Evolutionary conservation across 2,797 vertebrate species (phyloP), one percentile per base, ranked within the genome.

Genomic region (Pipistrellus pipistrellus): DNA sequence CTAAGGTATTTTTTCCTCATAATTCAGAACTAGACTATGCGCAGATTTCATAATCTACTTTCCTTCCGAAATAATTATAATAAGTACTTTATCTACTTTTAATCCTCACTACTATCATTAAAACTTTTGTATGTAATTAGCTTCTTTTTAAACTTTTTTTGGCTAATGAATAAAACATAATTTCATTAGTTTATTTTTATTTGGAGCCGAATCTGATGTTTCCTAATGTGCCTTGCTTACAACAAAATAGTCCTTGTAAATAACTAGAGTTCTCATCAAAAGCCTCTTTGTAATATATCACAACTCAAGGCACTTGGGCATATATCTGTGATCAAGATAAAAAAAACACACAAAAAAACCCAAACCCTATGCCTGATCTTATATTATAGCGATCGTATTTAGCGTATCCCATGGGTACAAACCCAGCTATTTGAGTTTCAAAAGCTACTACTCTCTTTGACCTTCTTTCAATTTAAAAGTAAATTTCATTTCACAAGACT

Each of bases 61-160:
- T 95, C 20, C 20, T 85, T 30, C 23, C 53, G 55, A 46, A 83
- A 48, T 85, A 94, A 80, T 38, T 57, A 3, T 83, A 85, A 53
- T 71, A 66, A 83, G 2, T 32, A 23, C 68, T 57, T 93, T 80
- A 41, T 48, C n/a, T 71, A 46, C 12, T 51, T 72, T 75, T 81
- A 85, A 35, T 57, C 14, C 35, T 89, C 8, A 21, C 2, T 51
- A 25, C 48, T 92, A 93, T 72, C 25, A 38, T 66, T 82, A 92
- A 91, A 53, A 80, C 2, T 8, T 91, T 90, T 64, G 7, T 27
- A 57, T 18, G 10, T 4, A 69, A 44, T 51, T 76, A 21, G 2
- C 4, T 69, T 57, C 5, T 75, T 64, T 51, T 92, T 59, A 35
- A 75, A 75, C 17, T 10, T 69, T 81, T 73, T 73, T 73, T 62